Conservation (phyloP, 2,797 vertebrate species). For the Silurus aristotelis region DNA sequence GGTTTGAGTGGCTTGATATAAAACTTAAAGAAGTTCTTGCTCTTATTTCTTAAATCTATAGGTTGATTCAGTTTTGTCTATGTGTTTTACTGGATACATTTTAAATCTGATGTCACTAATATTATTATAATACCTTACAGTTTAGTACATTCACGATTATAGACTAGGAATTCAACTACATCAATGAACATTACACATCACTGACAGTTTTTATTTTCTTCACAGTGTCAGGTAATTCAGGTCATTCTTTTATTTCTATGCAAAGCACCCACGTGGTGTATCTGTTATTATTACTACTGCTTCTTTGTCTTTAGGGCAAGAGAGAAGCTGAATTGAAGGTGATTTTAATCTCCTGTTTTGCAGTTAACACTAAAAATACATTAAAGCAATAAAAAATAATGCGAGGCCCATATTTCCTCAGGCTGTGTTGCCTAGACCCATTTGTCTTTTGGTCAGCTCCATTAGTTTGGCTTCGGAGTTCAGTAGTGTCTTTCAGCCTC, state of each 20-base stretch:
- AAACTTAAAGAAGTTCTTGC: neutral
- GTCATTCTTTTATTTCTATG: constrained; percentile 58
- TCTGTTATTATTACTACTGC: constrained; percentile 33
- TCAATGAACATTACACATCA: neutral
- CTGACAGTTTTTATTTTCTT: neutral
- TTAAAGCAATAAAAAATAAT: constrained; percentile 77
- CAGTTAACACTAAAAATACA: constrained; percentile 77
- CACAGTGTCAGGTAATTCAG: constrained; percentile 40
- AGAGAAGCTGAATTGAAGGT: constrained; percentile 65
- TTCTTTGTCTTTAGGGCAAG: constrained; percentile 50
- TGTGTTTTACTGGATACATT: neutral
- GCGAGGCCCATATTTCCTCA: constrained; percentile 70
- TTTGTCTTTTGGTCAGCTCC: constrained; percentile 78
- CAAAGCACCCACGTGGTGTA: constrained; percentile 46
- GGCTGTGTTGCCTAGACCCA: constrained; percentile 71
- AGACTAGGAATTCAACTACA: neutral
- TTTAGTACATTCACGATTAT: neutral
- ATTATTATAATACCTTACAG: neutral
- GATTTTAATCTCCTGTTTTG: constrained; percentile 70
- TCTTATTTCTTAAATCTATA: neutral
- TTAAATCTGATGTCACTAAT: neutral
- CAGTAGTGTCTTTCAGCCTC: constrained; percentile 66
- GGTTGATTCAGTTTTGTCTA: too few species aligned
- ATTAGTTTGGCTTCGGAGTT: constrained; percentile 71
- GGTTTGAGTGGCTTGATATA: neutral